phyloP scores from a whole-genome alignment of 2,113 vertebrate genomes.

The Amblyopsis rosae region DNA sequence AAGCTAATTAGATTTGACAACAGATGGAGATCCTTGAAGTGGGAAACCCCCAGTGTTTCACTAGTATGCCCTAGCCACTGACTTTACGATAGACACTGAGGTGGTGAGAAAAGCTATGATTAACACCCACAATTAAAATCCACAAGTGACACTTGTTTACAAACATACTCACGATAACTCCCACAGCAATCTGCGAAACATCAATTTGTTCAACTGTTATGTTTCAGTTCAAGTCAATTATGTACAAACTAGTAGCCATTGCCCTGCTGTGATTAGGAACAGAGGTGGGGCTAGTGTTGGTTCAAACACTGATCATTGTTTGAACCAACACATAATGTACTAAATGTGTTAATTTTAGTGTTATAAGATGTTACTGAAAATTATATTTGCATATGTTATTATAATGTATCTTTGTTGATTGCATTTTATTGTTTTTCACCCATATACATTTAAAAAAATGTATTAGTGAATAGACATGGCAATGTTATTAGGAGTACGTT shows the following conservation, averaged over 20 bases:
- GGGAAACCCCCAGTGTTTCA: not conserved
- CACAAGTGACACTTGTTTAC: not conserved
- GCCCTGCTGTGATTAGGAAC: too few species aligned
- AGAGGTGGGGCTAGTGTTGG: too few species aligned
- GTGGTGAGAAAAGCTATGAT: not conserved
- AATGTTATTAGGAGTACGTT: too few species aligned
- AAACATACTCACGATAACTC: slow-evolving; percentile 6
- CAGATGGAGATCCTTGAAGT: slow-evolving; percentile 2
- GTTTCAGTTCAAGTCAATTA: slow-evolving; percentile 20
- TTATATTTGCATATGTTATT: too few species aligned
- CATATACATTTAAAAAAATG: too few species aligned
- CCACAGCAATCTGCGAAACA: not conserved
- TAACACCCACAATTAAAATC: slow-evolving; percentile 2
- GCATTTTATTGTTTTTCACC: too few species aligned
- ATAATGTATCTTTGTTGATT: too few species aligned
- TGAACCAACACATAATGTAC: too few species aligned
- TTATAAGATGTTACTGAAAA: too few species aligned
- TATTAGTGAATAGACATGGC: too few species aligned
- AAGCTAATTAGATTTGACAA: slow-evolving; percentile 29
- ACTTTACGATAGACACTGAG: not conserved
- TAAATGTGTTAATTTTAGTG: too few species aligned
- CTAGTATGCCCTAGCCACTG: not conserved
- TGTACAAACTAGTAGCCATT: not conserved
- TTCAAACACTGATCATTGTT: too few species aligned
- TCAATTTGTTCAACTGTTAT: not conserved